Percentiles rank a stretch among this genome's conserved stretches.
Evolutionary conservation across 2,113 vertebrate genomes (phyloP).

Genomic region (Prionailurus viverrinus): DNA sequence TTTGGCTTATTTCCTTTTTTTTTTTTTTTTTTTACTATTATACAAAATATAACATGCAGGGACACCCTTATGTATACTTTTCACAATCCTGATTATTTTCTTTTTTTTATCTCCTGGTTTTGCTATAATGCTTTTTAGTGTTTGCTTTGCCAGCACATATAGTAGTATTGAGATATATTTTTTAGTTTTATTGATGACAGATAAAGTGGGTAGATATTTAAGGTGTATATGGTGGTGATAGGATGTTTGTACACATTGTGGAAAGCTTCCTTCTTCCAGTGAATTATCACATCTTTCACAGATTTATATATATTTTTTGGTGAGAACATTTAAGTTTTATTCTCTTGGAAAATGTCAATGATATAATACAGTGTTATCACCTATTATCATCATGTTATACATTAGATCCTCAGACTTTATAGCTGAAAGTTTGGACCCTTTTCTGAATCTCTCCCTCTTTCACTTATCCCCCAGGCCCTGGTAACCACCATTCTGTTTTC

Average conservation of each 20-base stretch:
- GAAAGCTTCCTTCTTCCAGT: background rate
- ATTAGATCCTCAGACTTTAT: background rate
- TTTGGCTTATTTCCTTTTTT: constrained; percentile 18
- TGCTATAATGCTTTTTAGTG: background rate
- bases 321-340: background rate
- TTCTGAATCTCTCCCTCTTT: background rate
- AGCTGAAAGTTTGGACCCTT: background rate
- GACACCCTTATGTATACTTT: background rate
- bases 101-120: background rate
- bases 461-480: background rate
- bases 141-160: background rate
- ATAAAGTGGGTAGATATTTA: background rate
- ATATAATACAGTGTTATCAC: background rate
- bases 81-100: background rate
- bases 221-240: background rate
- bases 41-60: background rate
- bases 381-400: background rate
- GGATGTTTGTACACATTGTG: background rate
- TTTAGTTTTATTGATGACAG: background rate
- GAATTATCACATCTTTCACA: background rate
- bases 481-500: background rate
- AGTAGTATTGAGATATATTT: background rate
- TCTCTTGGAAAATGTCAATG: background rate
- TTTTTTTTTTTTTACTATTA: background rate
- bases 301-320: background rate